Evolutionary conservation across 2,113 vertebrate genomes (phyloP).

Genomic region (Strix aluco): DNA sequence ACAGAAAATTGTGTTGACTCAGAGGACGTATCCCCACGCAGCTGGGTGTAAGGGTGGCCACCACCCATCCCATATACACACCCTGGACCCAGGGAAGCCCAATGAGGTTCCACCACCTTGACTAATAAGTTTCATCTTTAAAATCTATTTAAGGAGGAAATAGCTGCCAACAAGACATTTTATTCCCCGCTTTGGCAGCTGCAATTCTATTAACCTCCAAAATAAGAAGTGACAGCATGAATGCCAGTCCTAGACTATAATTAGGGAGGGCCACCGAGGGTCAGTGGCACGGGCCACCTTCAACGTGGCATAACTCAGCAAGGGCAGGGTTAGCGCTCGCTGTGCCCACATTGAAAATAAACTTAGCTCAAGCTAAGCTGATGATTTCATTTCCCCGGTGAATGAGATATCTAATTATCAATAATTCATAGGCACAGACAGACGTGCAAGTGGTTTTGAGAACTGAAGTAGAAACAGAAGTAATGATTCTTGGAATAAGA

Average conservation of each 20-base stretch:
- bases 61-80: fast-evolving
- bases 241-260: neutral
- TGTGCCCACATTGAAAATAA: neutral
- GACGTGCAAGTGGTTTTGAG: slow-evolving; percentile 28
- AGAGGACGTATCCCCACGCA: fast-evolving
- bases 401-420: neutral
- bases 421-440: neutral
- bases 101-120: fast-evolving
- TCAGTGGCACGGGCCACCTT: neutral
- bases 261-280: neutral
- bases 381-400: neutral
- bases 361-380: neutral
- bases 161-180: neutral
- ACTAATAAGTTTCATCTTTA: neutral
- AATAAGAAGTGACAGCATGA: neutral
- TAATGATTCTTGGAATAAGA: fast-evolving
- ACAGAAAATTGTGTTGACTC: neutral
- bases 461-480: neutral
- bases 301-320: neutral
- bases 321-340: neutral
- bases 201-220: neutral
- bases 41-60: neutral
- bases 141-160: neutral
- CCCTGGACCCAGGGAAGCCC: neutral
- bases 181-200: neutral